Evolutionary conservation across 2,113 vertebrate species (phyloP), one percentile per base, ranked within the genome.

Genomic region (Hemiprocne comata): DNA sequence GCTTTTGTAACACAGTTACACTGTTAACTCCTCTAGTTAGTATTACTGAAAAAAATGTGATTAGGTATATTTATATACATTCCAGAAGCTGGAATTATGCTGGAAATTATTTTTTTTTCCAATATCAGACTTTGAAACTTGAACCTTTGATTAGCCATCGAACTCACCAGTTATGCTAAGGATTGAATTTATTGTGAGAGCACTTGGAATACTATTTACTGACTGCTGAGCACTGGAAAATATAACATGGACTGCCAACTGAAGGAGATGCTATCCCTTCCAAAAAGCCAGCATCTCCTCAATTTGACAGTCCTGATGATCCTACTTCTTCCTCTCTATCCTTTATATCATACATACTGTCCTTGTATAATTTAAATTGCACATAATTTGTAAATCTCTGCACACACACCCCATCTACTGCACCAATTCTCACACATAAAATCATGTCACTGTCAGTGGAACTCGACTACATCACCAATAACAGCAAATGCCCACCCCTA

Each of bases 131-230:
- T 54, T 17, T 26, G 46, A 85, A 38, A 74, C 10, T 29, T 16
- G 23, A 62, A 78, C 24, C 36, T n/a, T 31, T 33, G 7, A n/a
- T 11, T 57, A 61, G 13, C n/a, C 24, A 53, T 57, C 29, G 57
- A 55, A 70, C 26, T 50, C 66, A 57, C 8, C 18, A 53, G 23
- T 31, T 71, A 62, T 7, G 17, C 19, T 46, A 78, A 85, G 85
- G 38, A 26, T 0, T 10, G 1, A 36, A 48, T 67, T 53, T 71
- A 29, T 29, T 58, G 12, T 0, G 0, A 85, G 60, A 66, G 13
- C 11, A n/a, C 46, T 74, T 33, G 34, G 14, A 74, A 78, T 16
- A 57, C 26, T 51, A 29, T 40, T 54, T 64, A 61, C 10, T 65
- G 33, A 57, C 16, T 53, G 28, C 58, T 46, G 51, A 23, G 12